These are phyloP conservation scores for Hyposoter didymator DNA, from an alignment of 2,888 invertebrate genomes.

Conservation along the genomic window DNA sequence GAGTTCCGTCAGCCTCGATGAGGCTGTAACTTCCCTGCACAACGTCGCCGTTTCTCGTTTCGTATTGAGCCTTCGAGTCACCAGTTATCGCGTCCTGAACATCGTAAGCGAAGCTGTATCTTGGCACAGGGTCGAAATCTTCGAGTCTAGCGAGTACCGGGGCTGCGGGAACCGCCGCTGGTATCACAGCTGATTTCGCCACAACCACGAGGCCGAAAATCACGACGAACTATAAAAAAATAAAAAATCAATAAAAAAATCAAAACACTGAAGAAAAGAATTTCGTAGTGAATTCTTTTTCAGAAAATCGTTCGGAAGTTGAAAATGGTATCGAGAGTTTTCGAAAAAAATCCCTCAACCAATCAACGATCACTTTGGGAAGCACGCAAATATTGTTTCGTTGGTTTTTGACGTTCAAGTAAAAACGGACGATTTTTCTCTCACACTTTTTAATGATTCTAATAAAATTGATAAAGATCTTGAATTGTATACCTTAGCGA, in stretches of 20 bases:
- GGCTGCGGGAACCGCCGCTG: slow-evolving; percentile 61
- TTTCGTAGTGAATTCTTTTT: neutral
- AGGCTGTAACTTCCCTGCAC: slow-evolving; percentile 79
- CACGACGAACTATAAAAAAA: slow-evolving; percentile 55
- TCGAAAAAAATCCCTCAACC: neutral
- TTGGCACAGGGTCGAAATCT: slow-evolving; percentile 81
- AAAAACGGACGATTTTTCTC: neutral
- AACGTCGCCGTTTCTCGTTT: slow-evolving; percentile 74
- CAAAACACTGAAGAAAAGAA: too few species aligned
- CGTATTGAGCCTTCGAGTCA: slow-evolving; percentile 72
- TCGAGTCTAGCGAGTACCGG: slow-evolving; percentile 71
- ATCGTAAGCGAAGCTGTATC: slow-evolving; percentile 81
- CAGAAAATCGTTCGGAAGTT: neutral
- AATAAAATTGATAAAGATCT: neutral
- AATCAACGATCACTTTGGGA: neutral
- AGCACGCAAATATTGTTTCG: neutral
- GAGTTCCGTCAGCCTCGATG: slow-evolving; percentile 77
- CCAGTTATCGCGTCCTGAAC: slow-evolving; percentile 74
- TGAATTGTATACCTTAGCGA: slow-evolving; percentile 52
- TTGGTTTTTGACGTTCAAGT: neutral
- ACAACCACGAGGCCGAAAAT: slow-evolving; percentile 59
- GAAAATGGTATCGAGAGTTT: neutral
- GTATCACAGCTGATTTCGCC: slow-evolving; percentile 64
- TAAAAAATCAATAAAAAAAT: slow-evolving; percentile 1
- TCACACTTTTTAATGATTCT: neutral